Base-by-base conservation (phyloP, 2,888 invertebrate genomes). In the Polydrusus pterygomalis region DNA sequence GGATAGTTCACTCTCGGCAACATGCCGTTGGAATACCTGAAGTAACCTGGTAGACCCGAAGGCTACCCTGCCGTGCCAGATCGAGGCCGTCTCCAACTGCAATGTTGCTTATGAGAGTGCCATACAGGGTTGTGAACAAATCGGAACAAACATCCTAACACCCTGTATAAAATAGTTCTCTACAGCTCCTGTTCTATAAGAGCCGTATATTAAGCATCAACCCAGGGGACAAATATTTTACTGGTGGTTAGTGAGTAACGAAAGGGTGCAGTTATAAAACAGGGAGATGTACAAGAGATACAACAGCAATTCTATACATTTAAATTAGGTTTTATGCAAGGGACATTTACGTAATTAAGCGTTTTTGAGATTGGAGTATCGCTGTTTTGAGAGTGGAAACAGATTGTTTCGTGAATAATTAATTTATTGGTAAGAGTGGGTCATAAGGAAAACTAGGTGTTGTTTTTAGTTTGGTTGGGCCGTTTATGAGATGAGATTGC, bases 231-330 rank as follows among this genome's bases (percentile, higher is more conserved):
- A 81, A 81, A 87, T 87, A 87, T 86, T 85, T 87, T 85, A 86
- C 84, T 79, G 84, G 84, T 85, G 74, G 74, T 70, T 74, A 64
- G 74, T 69, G 69, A 74, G 69, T 68, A 72, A 74, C 65, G 74
- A 74, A 67, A 73, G 70, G 72, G 34, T 54, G 54, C 34, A 62
- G 68, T 49, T 70, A 72, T 43, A 70, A 62, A 72, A 72, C 71
- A 63, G 72, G 63, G 76, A 64, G 86, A 84, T 84, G 49, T 84
- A 85, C 82, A 85, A 85, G 86, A 85, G 85, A 83, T 84, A 85
- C 85, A 84, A 83, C 83, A 83, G 86, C 86, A 87, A 87, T 87
- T 86, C 86, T 86, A 87, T 87, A 87, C 87, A 87, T 87, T 87
- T 87, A 87, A 87, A 87, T 87, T 86, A 86, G 86, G 85, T 85